phyloP scores from a whole-genome alignment of 2,113 vertebrate species.

The mouse (Mus musculus) region DNA sequence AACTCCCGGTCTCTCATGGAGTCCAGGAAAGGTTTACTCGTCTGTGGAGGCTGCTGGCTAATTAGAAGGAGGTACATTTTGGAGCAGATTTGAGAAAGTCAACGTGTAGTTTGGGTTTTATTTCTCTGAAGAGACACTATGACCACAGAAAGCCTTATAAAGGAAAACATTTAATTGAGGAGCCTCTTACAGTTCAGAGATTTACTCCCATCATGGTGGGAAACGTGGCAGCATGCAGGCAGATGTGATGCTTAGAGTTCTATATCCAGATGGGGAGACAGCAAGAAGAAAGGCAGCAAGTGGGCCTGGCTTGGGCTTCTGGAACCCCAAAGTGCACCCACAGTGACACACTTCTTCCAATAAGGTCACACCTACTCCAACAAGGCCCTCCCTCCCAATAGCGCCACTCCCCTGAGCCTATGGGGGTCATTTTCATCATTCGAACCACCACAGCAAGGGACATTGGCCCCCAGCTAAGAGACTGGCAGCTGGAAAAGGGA shows the following conservation, averaged over 20 bases:
- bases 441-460: not conserved
- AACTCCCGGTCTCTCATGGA: not conserved
- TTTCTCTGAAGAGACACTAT: not conserved
- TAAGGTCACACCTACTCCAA: not conserved
- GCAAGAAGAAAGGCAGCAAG: too few species aligned
- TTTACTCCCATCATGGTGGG: not conserved
- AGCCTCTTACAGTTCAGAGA: not conserved
- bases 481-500: too few species aligned
- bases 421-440: not conserved
- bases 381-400: not conserved
- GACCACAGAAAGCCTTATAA: not conserved
- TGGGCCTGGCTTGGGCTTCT: not conserved
- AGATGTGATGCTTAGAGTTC: not conserved
- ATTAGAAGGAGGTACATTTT: not conserved
- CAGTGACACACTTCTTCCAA: not conserved
- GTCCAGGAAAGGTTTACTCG: not conserved
- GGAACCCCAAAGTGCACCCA: not conserved
- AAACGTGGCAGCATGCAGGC: not conserved
- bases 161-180: not conserved
- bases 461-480: not conserved
- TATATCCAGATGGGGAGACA: not conserved
- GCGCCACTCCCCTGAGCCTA: not conserved
- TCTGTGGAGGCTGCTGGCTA: not conserved
- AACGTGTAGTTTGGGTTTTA: not conserved
- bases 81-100: not conserved